Base-by-base conservation (phyloP, 2,888 invertebrate genomes). In the Colletes collaris region DNA sequence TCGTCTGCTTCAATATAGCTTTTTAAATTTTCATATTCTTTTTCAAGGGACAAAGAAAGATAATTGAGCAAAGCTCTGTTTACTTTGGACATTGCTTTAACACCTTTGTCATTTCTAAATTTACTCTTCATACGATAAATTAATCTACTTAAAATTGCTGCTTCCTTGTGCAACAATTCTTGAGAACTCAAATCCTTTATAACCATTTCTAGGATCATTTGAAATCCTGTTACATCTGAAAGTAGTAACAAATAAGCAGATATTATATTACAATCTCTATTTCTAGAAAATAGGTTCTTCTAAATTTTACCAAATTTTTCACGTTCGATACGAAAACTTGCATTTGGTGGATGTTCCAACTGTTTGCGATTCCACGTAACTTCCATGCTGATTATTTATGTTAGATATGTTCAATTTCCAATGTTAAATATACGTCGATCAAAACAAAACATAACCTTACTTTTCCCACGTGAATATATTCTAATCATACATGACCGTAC, bases 121-220 rank as follows among this genome's bases (percentile, higher is more conserved):
- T 95, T 95, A 75, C 93, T 94, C 82, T 95, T 94, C 92, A 94
- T 94, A 85, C 95, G 94, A 84, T 95, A 95, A 40, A 95, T 89
- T 85, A 95, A 92, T 84, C 95, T 93, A 60, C 95, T 95, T 2
- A 95, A 89, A 76, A 95, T 86, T 3, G 95, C 94, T 81, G 94
- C 94, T 91, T 95, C 95, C 64, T 92, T 92, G 72, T 94, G 94
- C 6, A 95, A 88, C n/a, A 94, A 93, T 8, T 93, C 93, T 83
- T 94, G 94, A 53, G 85, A 85, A 59, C 87, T 80, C 35, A 92
- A 69, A n/a, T 91, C 91, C 19, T 79, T 76, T 40, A 84, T 72
- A 53, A 85, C 76, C 58, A 75, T 87, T 4, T 89, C 76, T 40
- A 91, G 46, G 1, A 46, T 49, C 3, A 64, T 50, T 0, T 82